Conservation (phyloP, 1,140 invertebrate genomes). For the Araneus ventricosus region DNA sequence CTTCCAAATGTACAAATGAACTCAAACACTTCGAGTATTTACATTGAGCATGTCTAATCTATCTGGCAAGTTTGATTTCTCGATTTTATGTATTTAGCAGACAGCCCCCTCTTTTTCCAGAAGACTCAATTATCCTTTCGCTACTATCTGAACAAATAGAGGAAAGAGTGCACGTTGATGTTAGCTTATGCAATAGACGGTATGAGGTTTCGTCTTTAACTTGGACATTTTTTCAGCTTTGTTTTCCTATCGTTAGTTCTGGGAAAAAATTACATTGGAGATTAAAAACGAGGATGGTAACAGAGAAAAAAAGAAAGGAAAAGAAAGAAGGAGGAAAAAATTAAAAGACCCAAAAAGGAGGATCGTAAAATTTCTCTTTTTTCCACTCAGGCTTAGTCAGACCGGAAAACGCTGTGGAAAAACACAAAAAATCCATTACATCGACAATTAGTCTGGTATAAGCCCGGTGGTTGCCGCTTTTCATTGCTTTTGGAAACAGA, state of each 20-base stretch:
- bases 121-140: constrained; percentile 69
- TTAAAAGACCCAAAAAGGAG: constrained; percentile 2
- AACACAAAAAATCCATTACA: constrained; percentile 72
- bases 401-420: constrained; percentile 15
- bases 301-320: background rate
- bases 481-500: constrained; percentile 59
- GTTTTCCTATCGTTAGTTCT: constrained; percentile 53
- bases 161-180: constrained; percentile 35
- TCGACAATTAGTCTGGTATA: constrained; percentile 66
- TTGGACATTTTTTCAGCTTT: constrained; percentile 56
- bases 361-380: constrained; percentile 41
- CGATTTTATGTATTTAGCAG: constrained; percentile 23
- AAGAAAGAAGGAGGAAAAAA: constrained; percentile 32
- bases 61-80: background rate
- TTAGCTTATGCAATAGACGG: constrained; percentile 67
- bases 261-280: constrained; percentile 57
- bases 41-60: too few species aligned
- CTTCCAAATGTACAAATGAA: too few species aligned
- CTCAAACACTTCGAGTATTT: too few species aligned
- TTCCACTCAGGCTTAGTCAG: constrained; percentile 20
- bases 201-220: constrained; percentile 69
- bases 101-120: background rate
- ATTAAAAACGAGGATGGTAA: constrained; percentile 49
- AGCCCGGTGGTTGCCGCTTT: constrained; percentile 37
- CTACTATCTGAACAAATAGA: constrained; percentile 63